Base-by-base conservation (phyloP, 1,140 invertebrate species). In the Drosophila obscura region DNA sequence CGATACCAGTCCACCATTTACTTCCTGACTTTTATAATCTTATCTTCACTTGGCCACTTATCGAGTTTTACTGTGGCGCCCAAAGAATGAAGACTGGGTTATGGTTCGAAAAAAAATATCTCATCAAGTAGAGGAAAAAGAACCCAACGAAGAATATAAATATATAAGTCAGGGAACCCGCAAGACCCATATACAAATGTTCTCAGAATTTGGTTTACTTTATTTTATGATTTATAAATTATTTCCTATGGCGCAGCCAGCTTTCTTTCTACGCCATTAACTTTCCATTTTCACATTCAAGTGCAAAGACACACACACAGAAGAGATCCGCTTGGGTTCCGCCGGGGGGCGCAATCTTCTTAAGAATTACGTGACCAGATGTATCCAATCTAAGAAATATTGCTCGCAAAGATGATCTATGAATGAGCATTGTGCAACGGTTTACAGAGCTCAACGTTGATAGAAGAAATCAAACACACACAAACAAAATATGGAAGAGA, bases 351-450 rank as follows among this genome's bases (percentile, higher is more conserved):
- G 15, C 8, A 57, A 69, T 58, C 44, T 71, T 49, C 48, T 24
- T 1, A 5, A 68, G 64, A 63, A 69, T 8, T 77, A 71, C 77
- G 77, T 80, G 77, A 71, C 52, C 43, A 2, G 26, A 31, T 24
- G 45, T 39, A 16, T 7, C n/a, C 39, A 44, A 65, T 52, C 46
- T 52, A 4, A 31, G 35, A 68, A 67, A 48, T 56, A 68, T 16
- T 22, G 9, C 35, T 4, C 22, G 28, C 28, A 5, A 24, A 43
- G 22, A 50, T 31, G 24, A 59, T 59, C 74, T 59, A 51, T 82
- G 56, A 81, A 78, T 73, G 78, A 58, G 24, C 0, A 41, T 26
- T 56, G 57, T 51, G 39, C 64, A 69, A 50, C 50, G 64, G 28
- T 26, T 2, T 51, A 44, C 50, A 44, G 28, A 43, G 4, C 65